Base-by-base conservation (phyloP, 30 jellyfish, hydroid and myxozoan species). In the Phacellophora camtschatica region DNA sequence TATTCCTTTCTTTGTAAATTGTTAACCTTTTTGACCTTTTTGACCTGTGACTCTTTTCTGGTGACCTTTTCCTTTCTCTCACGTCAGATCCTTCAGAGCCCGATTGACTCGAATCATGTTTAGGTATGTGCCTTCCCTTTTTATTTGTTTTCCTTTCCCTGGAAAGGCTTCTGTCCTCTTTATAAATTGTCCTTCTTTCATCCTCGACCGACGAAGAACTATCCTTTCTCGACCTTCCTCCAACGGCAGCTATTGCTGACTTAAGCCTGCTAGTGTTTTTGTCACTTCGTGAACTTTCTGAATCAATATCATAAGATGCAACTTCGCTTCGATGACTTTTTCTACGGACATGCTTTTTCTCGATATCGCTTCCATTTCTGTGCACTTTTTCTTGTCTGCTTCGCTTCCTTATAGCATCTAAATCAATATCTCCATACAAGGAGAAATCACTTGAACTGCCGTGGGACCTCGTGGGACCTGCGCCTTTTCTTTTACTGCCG, bases 371-470 rank as follows among this genome's bases (percentile, higher is more conserved):
- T 3, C 6, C 39, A 5, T n/a, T 36, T 28, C 25, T 56, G 4
- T 32, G 16, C 18, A 56, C 25, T 30, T 63, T 33, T 28, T 33
- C 77, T 1, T 8, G 80, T 7, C 29, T 54, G 18, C 72, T 30
- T 13, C 33, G 68, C 35, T 43, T 48, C 19, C 69, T 5, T 7
- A 71, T 9, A 19, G 50, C 72, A 28, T 71, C 66, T 12, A 71
- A 20, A 30, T 71, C 84, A 29, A 71, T 71, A 48, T 71, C 84
- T 24, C 84, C 84, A 71, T 71, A 71, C 2, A 71, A 71, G 3
- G 84, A 71, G 29, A 71, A 45, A 41, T 68, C 82, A 50, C 84
- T 71, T 2, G 84, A 71, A 45, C 72, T 71, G 50, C 36, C 84
- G 7, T 51, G 5, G 18, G 15, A 71, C 37, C 24, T 71, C n/a